A percentile compares a stretch with the other conserved stretches of the same genome.
Evolutionary conservation across 2,888 invertebrate genomes (phyloP).

Genomic region (Apocheima hispidaria): DNA sequence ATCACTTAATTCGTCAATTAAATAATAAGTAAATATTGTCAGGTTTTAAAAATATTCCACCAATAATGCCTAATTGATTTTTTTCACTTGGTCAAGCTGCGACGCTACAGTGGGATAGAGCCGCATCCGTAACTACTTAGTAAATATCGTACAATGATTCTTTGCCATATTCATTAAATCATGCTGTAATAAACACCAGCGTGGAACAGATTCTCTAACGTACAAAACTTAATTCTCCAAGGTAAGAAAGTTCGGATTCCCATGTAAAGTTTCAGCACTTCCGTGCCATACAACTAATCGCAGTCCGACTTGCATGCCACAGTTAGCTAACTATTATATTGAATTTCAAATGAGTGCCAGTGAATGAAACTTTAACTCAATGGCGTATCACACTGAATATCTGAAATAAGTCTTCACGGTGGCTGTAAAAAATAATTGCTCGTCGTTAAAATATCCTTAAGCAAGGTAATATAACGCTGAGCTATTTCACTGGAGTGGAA

Average conservation of each 20-base stretch:
- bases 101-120: too few species aligned
- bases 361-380: not conserved
- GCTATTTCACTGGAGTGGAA: slow-evolving; percentile 48
- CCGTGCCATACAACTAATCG: slow-evolving; percentile 54
- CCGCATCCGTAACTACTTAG: too few species aligned
- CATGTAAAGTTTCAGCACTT: slow-evolving; percentile 54
- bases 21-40: too few species aligned
- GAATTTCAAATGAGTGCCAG: slow-evolving; percentile 50
- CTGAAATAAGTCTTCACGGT: not conserved
- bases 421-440: not conserved
- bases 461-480: slow-evolving; percentile 13
- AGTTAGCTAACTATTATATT: slow-evolving; percentile 66
- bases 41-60: too few species aligned
- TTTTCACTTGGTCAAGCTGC: too few species aligned
- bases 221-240: slow-evolving; percentile 5
- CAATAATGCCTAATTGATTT: too few species aligned
- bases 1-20: too few species aligned
- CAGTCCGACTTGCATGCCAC: slow-evolving; percentile 51
- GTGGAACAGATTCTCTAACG: not conserved
- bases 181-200: not conserved
- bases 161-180: not conserved
- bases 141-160: not conserved
- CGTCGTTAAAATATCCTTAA: slow-evolving; percentile 8
- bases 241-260: slow-evolving; percentile 41
- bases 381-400: too few species aligned